A percentile compares a stretch with the other conserved stretches of the same genome.
Evolutionary conservation across 2,113 vertebrate genomes (phyloP).

Genomic region (Hyaena hyaena): DNA sequence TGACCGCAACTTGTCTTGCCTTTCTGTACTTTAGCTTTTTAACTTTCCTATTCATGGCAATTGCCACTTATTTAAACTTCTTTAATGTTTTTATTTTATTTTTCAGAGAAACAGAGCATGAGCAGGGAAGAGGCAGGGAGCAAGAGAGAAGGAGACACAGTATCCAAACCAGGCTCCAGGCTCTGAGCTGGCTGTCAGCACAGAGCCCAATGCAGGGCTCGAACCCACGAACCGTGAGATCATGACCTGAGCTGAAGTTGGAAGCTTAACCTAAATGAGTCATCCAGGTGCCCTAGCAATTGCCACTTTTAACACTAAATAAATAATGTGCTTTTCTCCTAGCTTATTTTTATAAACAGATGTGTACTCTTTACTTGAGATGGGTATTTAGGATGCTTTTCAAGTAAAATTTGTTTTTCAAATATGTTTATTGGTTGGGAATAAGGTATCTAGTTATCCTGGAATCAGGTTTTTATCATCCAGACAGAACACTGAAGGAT

Average conservation of each 20-base stretch:
- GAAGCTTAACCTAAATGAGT: too few relatives aligned
- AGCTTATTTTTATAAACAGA: background rate
- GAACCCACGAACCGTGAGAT: too few relatives aligned
- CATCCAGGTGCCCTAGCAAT: too few relatives aligned
- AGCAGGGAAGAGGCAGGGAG: too few relatives aligned
- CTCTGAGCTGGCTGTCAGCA: too few relatives aligned
- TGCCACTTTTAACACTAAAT: background rate
- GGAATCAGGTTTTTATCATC: background rate
- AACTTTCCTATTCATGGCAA: background rate
- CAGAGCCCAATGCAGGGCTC: too few relatives aligned
- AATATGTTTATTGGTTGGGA: background rate
- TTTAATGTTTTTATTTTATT: too few relatives aligned
- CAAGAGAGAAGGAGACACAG: too few relatives aligned
- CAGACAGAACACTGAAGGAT: background rate
- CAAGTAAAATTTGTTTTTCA: constrained; percentile 1
- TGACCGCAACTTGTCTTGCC: background rate
- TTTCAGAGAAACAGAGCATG: too few relatives aligned
- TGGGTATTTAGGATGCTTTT: background rate
- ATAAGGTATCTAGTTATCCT: background rate
- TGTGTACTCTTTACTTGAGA: background rate
- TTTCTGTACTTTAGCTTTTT: background rate
- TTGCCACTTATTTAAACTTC: background rate
- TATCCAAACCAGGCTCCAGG: too few relatives aligned
- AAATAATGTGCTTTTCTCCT: background rate
- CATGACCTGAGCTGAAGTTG: too few relatives aligned